Evolutionary conservation across 2,888 invertebrate genomes (phyloP).

Genomic region (Andrena marginata): DNA sequence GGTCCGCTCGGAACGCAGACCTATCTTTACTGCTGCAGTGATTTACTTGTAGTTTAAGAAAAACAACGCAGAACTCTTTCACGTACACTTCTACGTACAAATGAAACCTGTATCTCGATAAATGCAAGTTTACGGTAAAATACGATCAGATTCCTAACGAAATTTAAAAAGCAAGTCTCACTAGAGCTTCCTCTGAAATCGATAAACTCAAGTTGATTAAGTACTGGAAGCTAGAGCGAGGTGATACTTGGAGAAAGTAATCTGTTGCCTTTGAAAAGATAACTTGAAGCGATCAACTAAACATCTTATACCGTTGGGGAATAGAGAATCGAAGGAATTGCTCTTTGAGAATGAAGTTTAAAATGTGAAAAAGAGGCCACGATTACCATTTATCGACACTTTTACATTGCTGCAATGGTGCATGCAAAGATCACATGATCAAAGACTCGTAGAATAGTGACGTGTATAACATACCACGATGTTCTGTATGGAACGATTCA

Average conservation of each 20-base stretch:
- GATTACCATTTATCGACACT: neutral
- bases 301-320: neutral
- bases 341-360: neutral
- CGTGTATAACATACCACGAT: conserved; percentile 59
- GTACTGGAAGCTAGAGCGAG: conserved; percentile 3
- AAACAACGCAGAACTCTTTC: conserved; percentile 29
- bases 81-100: conserved; percentile 14
- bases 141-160: neutral
- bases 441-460: conserved; percentile 45
- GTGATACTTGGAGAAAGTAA: neutral
- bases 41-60: conserved; percentile 9
- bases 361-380: neutral
- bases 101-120: conserved; percentile 24
- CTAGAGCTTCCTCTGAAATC: conserved; percentile 50
- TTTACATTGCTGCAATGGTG: conserved; percentile 27
- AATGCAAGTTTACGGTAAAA: conserved; percentile 12
- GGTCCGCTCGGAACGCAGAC: conserved; percentile 31
- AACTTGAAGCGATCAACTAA: neutral
- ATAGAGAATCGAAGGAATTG: no score
- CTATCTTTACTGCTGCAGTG: conserved; percentile 23
- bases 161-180: conserved; percentile 19
- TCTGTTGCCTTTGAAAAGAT: neutral
- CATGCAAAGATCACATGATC: conserved; percentile 37
- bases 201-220: conserved; percentile 51
- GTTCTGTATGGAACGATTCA: conserved; percentile 56